Evolutionary conservation across 2,797 vertebrate genomes (phyloP).

Genomic region (Melanotaenia pygmaea): DNA sequence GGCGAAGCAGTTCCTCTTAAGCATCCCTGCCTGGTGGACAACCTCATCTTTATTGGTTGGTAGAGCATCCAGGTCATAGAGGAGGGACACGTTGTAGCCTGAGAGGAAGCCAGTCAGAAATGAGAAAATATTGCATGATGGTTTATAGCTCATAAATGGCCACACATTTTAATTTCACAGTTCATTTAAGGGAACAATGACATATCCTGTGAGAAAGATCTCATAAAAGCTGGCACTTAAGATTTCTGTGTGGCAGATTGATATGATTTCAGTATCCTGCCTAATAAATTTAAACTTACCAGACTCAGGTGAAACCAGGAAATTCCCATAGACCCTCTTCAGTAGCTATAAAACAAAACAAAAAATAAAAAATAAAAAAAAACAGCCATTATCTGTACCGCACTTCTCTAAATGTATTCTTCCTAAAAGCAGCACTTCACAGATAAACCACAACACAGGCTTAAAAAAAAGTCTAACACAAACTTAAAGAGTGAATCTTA

Average conservation of each 20-base stretch:
- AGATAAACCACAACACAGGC: neutral
- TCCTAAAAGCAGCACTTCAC: neutral
- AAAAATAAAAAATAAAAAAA: conserved; percentile 11
- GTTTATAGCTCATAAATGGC: neutral
- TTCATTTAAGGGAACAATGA: neutral
- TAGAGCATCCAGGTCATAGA: conserved; percentile 93
- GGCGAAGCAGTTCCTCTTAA: conserved; percentile 99
- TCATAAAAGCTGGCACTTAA: neutral
- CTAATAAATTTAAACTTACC: conserved; percentile 77
- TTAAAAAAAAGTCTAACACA: neutral
- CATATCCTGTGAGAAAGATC: neutral
- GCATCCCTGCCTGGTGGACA: conserved; percentile 96
- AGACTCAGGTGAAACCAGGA: conserved; percentile 90
- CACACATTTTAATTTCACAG: neutral
- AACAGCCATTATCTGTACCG: neutral
- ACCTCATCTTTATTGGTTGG: conserved; percentile 91
- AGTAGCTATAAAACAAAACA: conserved; percentile 86
- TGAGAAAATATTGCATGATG: neutral
- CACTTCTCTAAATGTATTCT: conserved; percentile 2
- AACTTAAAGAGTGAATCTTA: neutral
- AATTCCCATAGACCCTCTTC: conserved; percentile 93
- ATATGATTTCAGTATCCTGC: neutral
- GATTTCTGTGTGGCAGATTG: neutral
- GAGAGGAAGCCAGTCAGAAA: neutral
- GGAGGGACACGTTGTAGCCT: conserved; percentile 98